phyloP scores from a whole-genome alignment of 2,888 invertebrate genomes.

The Drosophila setosimentum region DNA sequence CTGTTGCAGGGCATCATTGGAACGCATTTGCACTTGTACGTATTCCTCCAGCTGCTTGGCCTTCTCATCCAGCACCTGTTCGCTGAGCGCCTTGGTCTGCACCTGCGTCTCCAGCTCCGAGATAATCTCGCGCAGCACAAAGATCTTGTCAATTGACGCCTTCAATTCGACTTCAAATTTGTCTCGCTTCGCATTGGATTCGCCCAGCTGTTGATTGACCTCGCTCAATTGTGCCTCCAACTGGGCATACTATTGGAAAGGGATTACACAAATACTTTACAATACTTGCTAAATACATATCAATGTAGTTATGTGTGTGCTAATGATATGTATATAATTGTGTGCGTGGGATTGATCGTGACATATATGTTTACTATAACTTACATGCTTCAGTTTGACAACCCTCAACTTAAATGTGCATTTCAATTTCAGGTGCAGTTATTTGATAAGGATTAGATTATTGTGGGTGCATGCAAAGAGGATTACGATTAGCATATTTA shows the following conservation, averaged over 20 bases:
- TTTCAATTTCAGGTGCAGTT: constrained; percentile 50
- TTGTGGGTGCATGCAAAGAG: constrained; percentile 63
- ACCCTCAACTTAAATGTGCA: constrained; percentile 58
- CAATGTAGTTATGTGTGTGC: neutral
- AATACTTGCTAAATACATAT: neutral
- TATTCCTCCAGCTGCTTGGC: constrained; percentile 83
- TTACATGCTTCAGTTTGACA: constrained; percentile 66
- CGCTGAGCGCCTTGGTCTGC: constrained; percentile 88
- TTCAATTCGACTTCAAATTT: constrained; percentile 90
- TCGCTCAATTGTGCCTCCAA: constrained; percentile 91
- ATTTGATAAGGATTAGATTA: constrained; percentile 29
- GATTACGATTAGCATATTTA: constrained; percentile 16
- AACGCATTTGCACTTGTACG: constrained; percentile 79
- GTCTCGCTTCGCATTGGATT: constrained; percentile 88
- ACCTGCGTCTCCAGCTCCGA: constrained; percentile 91
- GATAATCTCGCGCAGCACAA: constrained; percentile 91
- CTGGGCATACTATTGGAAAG: constrained; percentile 89
- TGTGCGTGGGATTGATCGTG: constrained; percentile 4
- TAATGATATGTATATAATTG: constrained; percentile 3
- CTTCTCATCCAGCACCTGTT: constrained; percentile 88
- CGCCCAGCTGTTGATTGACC: constrained; percentile 88
- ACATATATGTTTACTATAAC: constrained; percentile 29
- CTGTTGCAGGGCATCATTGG: constrained; percentile 82
- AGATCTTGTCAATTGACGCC: constrained; percentile 91
- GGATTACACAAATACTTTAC: constrained; percentile 1